Base-by-base conservation (phyloP, 1,140 invertebrate species). In the Drosophila sp. region DNA sequence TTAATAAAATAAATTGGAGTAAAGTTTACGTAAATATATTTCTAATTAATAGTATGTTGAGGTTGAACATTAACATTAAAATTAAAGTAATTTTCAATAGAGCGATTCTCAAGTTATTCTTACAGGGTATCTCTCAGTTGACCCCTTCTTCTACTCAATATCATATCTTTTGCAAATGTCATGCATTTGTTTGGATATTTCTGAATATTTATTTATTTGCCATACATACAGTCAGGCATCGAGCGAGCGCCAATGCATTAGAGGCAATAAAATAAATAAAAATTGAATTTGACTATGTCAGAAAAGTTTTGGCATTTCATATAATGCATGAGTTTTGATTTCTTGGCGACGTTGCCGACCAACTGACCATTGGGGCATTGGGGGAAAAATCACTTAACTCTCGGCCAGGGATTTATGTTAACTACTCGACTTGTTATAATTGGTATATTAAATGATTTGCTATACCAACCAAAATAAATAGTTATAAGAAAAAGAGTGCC, bases 261-360 rank as follows among this genome's bases (percentile, higher is more conserved):
- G 79, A 75, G 85, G 62, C 77, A 89, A 89, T 89, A 84, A 89
- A 89, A 89, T 89, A 89, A 89, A 89, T 89, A 89, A 89, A 86
- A 89, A 89, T 73, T 50, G 85, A 90, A 89, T 85, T 89, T 89
- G 84, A 89, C 80, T 89, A 90, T 80, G 84, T 89, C 85, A 89
- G 84, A 89, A 70, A 89, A 80, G 44, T 76, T 75, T 90, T 89
- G 84, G 84, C 84, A 90, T 84, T 89, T 50, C 44, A 50, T 78
- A 89, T 89, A 89, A 89, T 89, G 84, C 84, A 89, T 89, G 84
- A 89, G 84, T 89, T 89, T 87, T 89, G 84, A 89, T 90, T 89
- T 87, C 71, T 80, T 77, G 69, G 80, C 83, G 71, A 89, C 73
- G 79, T 83, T 30, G 64, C 47, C 65, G 17, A 30, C 30, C 72